These are phyloP conservation scores for Parus major DNA, from an alignment of 2,113 vertebrate genomes.

Conservation along the genomic window DNA sequence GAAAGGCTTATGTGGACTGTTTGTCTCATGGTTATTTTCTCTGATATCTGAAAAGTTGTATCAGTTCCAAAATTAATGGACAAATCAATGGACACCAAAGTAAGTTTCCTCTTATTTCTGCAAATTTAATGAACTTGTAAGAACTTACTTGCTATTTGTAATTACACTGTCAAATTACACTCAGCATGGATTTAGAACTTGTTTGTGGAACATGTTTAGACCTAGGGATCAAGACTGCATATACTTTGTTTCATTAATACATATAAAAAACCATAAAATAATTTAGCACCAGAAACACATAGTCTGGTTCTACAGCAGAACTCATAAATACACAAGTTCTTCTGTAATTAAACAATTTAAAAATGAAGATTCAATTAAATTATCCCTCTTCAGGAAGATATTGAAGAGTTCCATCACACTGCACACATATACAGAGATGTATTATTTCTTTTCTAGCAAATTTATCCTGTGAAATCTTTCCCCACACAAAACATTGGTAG, in stretches of 20 bases:
- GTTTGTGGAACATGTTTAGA: not conserved
- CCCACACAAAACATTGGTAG: not conserved
- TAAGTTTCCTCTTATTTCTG: not conserved
- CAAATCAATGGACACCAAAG: not conserved
- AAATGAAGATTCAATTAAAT: not conserved
- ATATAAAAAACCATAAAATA: not conserved
- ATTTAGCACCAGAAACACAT: not conserved
- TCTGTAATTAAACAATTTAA: not conserved
- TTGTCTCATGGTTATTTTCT: not conserved
- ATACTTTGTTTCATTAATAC: not conserved
- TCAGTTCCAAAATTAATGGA: too few relatives aligned
- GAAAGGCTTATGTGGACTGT: not conserved
- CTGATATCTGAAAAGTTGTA: not conserved
- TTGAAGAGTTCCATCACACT: not conserved
- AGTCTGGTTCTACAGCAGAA: not conserved
- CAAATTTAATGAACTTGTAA: not conserved
- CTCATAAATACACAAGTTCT: not conserved
- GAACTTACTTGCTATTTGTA: not conserved
- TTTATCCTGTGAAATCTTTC: not conserved
- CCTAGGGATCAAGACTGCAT: not conserved
- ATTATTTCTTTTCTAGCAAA: not conserved
- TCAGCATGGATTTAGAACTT: not conserved
- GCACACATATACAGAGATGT: not conserved
- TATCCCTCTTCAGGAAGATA: not conserved
- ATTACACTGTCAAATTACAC: not conserved